Evolutionary conservation across 2,113 vertebrate species (phyloP).

Genomic region (Rhinolophus sinicus): DNA sequence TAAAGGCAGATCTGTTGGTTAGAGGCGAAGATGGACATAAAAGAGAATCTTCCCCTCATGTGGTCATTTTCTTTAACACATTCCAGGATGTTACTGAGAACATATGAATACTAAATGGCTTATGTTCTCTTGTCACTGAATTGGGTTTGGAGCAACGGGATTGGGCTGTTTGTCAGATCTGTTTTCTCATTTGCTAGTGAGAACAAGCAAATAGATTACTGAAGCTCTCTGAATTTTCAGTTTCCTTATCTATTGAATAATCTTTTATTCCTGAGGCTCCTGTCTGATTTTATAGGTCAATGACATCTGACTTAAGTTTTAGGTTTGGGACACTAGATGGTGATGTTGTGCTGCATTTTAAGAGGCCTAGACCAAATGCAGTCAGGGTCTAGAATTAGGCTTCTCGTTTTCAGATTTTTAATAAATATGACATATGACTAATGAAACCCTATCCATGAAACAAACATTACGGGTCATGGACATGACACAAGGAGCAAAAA

Average conservation of each 20-base stretch:
- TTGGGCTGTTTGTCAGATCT: neutral
- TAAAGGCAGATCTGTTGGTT: neutral
- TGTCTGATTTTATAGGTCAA: constrained; percentile 20
- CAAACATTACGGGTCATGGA: neutral
- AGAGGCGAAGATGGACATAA: neutral
- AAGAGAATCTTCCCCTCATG: neutral
- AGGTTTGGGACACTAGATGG: constrained; percentile 76
- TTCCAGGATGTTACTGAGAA: neutral
- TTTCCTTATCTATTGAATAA: constrained; percentile 45
- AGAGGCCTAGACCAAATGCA: neutral
- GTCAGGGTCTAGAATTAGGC: neutral
- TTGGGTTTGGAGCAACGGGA: neutral
- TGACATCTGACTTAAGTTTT: constrained; percentile 24
- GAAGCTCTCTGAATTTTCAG: neutral
- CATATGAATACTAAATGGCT: neutral
- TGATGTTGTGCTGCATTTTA: constrained; percentile 60
- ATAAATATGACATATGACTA: neutral
- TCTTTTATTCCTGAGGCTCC: neutral
- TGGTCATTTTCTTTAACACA: neutral
- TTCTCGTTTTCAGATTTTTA: constrained; percentile 36
- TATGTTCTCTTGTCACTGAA: neutral
- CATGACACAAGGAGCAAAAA: neutral
- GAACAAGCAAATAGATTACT: neutral
- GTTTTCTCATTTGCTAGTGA: neutral
- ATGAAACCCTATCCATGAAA: neutral